Base-by-base conservation (phyloP, 2,797 vertebrate genomes). In the Enteromius mattozi region DNA sequence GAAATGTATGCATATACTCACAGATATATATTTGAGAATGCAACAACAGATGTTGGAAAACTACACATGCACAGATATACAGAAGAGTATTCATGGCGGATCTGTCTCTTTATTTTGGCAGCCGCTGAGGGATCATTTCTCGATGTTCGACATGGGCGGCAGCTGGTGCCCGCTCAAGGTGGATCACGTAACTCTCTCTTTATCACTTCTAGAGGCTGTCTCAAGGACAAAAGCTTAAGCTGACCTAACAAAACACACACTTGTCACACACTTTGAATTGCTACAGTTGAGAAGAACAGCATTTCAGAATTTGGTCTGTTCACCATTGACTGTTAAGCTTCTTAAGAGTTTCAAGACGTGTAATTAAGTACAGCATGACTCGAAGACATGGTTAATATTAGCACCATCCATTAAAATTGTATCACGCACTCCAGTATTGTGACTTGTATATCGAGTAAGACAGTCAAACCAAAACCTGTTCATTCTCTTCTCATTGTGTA, bases 161-260 rank as follows among this genome's bases (percentile, higher is more conserved):
- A 98, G 97, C 97, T 98, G 97, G 92, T 93, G 93, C 96, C 93
- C 95, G 94, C 95, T 91, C 90, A 91, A 94, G 94, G 93, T 96
- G 93, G 96, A 97, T 98, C 96, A 78, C 92, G 94, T 98, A 96
- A 94, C 96, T 98, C 95, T 95, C 96, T 95, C 96, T 98, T 97
- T 97, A 96, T 96, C 97, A 93, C 96, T 96, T 93, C 91, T 95
- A 92, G 95, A 97, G 96, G 96, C 96, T 96, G 94, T 88, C 91
- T 97, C 96, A 97, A 98, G 97, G 97, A 97, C 96, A 96, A 96
- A 96, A 71, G 54, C 77, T 94, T 90, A 90, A 93, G 93, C 92
- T 89, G 80, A 90, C 88, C 89, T 94, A 93, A 92, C 94, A 96
- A 95, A 96, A 95, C 96, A 95, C 95, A 96, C 96, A 94, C 97